Conservation (phyloP, 2,888 invertebrate genomes). For the Chymomyza caudatula region DNA sequence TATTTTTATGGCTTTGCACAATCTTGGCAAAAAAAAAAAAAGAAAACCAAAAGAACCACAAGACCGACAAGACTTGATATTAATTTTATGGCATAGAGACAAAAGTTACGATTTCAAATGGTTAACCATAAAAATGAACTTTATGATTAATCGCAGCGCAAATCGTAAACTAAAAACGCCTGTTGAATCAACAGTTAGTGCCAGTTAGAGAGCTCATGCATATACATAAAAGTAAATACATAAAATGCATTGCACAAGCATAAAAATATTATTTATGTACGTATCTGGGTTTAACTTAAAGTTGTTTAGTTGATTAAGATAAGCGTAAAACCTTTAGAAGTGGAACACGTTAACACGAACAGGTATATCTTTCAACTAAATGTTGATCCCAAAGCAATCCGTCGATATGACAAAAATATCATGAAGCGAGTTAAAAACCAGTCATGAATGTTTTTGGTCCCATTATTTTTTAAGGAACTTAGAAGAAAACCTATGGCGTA, state of each 20-base stretch:
- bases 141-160: neutral
- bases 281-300: neutral
- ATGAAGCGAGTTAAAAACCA: too few species aligned
- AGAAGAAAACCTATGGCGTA: too few species aligned
- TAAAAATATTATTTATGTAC: neutral
- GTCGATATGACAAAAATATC: too few species aligned
- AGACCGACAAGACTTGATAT: neutral
- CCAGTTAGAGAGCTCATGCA: neutral
- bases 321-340: too few species aligned
- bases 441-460: too few species aligned
- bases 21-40: neutral
- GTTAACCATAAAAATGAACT: neutral
- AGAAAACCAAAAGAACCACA: neutral
- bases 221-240: neutral
- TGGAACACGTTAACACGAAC: too few species aligned
- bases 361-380: too few species aligned
- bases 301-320: too few species aligned
- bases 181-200: neutral
- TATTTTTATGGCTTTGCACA: neutral
- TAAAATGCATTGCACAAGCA: neutral
- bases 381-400: too few species aligned
- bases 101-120: neutral
- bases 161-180: neutral
- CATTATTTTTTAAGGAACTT: too few species aligned
- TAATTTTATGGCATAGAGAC: conserved; percentile 3